Conservation (phyloP, 1,140 invertebrate genomes). For the Onthophagus taurus region DNA sequence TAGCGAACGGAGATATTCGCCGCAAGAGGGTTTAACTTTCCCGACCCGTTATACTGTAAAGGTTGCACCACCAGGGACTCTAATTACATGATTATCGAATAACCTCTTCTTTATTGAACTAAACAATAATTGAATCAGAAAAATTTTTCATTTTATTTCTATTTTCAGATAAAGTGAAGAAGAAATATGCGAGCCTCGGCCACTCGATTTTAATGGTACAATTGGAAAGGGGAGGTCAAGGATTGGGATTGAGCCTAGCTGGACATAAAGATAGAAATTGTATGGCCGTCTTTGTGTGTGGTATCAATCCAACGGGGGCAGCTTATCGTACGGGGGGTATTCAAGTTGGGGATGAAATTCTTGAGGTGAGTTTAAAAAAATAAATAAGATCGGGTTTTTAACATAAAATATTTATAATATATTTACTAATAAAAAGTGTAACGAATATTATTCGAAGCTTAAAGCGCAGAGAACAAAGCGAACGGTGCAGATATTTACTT, state of each 20-base stretch:
- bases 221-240: conserved; percentile 51
- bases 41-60: too few species aligned
- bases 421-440: too few species aligned
- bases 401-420: too few species aligned
- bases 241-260: conserved; percentile 82
- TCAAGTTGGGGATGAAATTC: conserved; percentile 87
- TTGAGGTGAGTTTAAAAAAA: conserved; percentile 61
- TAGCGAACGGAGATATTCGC: too few species aligned
- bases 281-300: conserved; percentile 95
- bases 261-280: conserved; percentile 89
- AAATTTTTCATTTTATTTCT: background rate
- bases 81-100: too few species aligned
- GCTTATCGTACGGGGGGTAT: conserved; percentile 68
- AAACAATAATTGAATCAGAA: too few species aligned
- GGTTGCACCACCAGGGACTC: too few species aligned
- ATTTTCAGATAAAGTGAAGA: conserved; percentile 75
- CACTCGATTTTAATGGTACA: conserved; percentile 59
- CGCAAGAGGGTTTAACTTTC: too few species aligned
- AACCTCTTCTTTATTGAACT: too few species aligned
- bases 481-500: too few species aligned
- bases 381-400: conserved; percentile 1
- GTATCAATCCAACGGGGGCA: conserved; percentile 80
- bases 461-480: too few species aligned
- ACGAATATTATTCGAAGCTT: too few species aligned
- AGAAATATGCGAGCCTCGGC: conserved; percentile 78